Conservation (phyloP, 1,140 invertebrate genomes). For the Pinna nobilis region DNA sequence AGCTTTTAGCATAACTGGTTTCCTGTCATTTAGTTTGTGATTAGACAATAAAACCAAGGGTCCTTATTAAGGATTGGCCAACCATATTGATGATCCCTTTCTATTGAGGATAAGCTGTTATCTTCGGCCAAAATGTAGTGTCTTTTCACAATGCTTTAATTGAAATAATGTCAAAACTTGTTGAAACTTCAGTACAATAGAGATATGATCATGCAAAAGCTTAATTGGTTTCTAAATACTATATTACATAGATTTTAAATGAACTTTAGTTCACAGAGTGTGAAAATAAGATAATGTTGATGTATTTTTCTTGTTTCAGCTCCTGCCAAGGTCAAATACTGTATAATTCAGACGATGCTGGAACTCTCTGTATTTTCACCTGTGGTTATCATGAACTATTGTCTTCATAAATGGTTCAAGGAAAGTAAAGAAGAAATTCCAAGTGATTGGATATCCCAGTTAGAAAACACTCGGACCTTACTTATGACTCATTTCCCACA, state of each 20-base stretch:
- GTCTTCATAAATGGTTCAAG: slow-evolving; percentile 4
- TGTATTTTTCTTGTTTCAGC: background rate
- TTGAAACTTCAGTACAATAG: background rate
- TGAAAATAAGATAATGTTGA: background rate
- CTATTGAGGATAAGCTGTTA: too few relatives aligned
- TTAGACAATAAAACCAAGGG: too few relatives aligned
- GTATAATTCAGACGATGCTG: background rate
- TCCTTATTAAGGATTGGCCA: too few relatives aligned
- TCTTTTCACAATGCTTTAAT: too few relatives aligned
- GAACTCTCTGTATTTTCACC: slow-evolving; percentile 4
- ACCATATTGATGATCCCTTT: too few relatives aligned
- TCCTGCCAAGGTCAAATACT: background rate
- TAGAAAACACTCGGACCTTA: background rate
- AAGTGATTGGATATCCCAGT: background rate
- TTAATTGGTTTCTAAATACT: background rate
- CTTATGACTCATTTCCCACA: background rate
- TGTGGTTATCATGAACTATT: background rate
- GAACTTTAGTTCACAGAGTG: background rate
- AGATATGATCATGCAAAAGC: background rate
- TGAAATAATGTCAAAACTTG: too few relatives aligned
- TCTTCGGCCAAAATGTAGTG: too few relatives aligned
- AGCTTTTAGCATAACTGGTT: too few relatives aligned
- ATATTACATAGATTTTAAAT: background rate
- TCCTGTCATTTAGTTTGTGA: too few relatives aligned
- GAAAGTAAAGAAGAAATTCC: background rate